phyloP scores from a whole-genome alignment of 2,888 invertebrate genomes.

The Anagyrus pseudococci region DNA sequence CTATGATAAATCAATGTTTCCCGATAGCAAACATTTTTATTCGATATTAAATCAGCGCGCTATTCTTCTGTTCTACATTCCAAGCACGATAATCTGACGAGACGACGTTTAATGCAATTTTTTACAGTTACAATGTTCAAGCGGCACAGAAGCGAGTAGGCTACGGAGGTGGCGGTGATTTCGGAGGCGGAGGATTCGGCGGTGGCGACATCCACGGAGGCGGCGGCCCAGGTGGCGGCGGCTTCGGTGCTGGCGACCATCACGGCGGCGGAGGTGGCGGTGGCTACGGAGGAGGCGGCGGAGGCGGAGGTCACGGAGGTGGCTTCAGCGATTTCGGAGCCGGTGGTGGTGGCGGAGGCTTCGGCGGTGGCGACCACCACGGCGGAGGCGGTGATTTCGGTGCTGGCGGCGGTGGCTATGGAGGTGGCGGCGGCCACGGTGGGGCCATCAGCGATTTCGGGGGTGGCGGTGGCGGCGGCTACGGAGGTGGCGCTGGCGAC shows the following conservation, averaged over 20 bases:
- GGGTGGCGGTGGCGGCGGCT: constrained; percentile 8
- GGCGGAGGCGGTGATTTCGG: constrained; percentile 45
- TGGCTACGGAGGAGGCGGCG: constrained; percentile 11
- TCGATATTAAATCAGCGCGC: too few relatives aligned
- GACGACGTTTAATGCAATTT: too few relatives aligned
- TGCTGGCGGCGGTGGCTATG: constrained; percentile 45
- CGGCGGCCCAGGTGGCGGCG: constrained; percentile 38
- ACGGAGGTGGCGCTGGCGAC: constrained; percentile 3
- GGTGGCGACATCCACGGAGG: constrained; percentile 21
- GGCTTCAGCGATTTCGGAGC: constrained; percentile 35
- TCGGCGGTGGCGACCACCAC: constrained; percentile 33
- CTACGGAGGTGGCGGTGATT: constrained; percentile 34
- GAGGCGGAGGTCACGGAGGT: constrained; percentile 17
- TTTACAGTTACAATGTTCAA: constrained; percentile 43
- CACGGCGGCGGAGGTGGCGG: constrained; percentile 12
- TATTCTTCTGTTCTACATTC: too few relatives aligned
- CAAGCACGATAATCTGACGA: too few relatives aligned
- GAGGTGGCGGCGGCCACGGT: constrained; percentile 28
- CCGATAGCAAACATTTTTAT: too few relatives aligned
- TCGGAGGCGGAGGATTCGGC: constrained; percentile 42
- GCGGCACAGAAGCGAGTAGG: constrained; percentile 51
- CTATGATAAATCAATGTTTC: too few relatives aligned
- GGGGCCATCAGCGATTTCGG: constrained; percentile 20
- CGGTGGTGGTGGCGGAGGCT: constrained; percentile 42
- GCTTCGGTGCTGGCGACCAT: constrained; percentile 32